These are phyloP conservation scores for Eulemur rubriventer DNA, from an alignment of 2,797 vertebrate genomes.

Conservation along the genomic window DNA sequence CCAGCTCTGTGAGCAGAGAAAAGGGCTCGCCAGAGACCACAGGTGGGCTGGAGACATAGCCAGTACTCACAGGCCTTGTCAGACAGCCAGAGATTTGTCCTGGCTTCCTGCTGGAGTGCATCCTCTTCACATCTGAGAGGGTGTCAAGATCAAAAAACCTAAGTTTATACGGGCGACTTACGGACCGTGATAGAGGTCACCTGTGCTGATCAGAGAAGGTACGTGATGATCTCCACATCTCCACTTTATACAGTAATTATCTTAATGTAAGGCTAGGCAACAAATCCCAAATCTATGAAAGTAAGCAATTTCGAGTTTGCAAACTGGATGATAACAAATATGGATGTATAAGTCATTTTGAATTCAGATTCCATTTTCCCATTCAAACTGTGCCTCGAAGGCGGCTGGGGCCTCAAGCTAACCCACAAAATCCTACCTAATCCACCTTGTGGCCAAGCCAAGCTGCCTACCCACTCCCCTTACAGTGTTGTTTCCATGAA, in stretches of 20 bases:
- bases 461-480: background rate
- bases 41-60: background rate
- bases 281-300: background rate
- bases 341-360: background rate
- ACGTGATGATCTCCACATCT: background rate
- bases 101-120: background rate
- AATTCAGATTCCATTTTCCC: conserved; percentile 34
- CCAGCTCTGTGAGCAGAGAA: background rate
- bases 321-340: background rate
- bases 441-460: background rate
- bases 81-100: background rate
- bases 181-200: background rate
- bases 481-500: background rate
- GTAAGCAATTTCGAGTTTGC: background rate
- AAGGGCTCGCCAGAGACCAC: background rate
- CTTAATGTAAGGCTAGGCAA: background rate
- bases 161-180: background rate
- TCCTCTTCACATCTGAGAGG: background rate
- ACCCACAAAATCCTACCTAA: conserved; percentile 5
- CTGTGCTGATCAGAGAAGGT: background rate
- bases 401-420: background rate
- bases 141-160: background rate
- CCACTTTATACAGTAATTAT: background rate
- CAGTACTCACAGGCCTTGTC: background rate
- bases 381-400: background rate